Base-by-base conservation (phyloP, 2,797 vertebrate genomes). In the Halcyon chelicuti region DNA sequence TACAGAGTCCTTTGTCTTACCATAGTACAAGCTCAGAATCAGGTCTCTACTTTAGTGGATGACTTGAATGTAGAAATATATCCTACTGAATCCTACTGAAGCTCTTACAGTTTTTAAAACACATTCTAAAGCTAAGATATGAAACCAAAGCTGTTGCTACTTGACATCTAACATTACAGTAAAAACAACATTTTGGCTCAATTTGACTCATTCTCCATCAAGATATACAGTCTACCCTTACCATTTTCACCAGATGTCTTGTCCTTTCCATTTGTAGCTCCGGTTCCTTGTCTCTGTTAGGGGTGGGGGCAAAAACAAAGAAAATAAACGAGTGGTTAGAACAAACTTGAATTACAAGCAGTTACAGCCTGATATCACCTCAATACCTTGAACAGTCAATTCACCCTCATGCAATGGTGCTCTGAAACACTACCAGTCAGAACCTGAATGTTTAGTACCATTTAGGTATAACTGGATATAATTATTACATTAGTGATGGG, bases 201-300 rank as follows among this genome's bases (percentile, higher is more conserved):
- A 33, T 49, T 90, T 19, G 12, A 37, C 3, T 37, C 62, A 35
- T 14, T 49, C 12, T 63, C 21, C 68, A 70, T 5, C 23, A 55
- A 88, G 40, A 78, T 91, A 89, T 54, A 52, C 12, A 67, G 2
- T 5, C 29, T n/a, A n/a, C 5, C 54, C 98, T 98, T 98, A 99
- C 99, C 99, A 95, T 99, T 99, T 95, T 97, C 99, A 84, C 98
- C 99, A 95, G 99, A 96, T 31, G 98, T 98, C 98, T 99, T 99
- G 97, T 98, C 99, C 98, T 99, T 99, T 80, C 98, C 99, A 79
- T 99, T 98, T 96, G 99, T 96, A 96, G 99, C 98, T 94, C 98
- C 99, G 28, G 99, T 97, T 97, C 98, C 98, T 99, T 99, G 99
- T 98, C 99, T 99, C 99, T 99, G 97, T 88, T 61, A 3, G 6